phyloP scores from a whole-genome alignment of 2,888 invertebrate genomes.

The Abscondita cerata region DNA sequence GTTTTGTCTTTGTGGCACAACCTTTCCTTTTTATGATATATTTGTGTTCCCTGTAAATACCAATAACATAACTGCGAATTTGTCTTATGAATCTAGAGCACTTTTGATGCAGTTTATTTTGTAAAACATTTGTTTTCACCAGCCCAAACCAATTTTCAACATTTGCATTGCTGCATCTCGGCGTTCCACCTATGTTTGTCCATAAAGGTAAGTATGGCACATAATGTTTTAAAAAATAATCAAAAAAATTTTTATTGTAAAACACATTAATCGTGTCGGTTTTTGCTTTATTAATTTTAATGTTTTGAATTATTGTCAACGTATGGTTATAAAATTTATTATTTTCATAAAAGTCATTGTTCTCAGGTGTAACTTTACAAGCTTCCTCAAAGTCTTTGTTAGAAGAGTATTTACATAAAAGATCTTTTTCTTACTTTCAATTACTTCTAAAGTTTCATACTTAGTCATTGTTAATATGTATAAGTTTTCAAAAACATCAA shows the following conservation, averaged over 20 bases:
- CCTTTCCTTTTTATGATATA: neutral
- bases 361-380: too few species aligned
- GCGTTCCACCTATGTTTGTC: neutral
- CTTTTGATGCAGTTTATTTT: neutral
- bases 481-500: too few species aligned
- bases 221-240: constrained; percentile 4
- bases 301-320: too few species aligned
- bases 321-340: too few species aligned
- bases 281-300: too few species aligned
- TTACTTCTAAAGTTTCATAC: too few species aligned
- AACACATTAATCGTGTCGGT: neutral
- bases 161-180: neutral
- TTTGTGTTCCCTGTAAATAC: neutral
- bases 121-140: neutral
- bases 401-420: too few species aligned
- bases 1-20: neutral
- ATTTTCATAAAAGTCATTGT: too few species aligned
- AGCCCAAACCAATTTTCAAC: constrained; percentile 9
- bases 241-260: neutral
- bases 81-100: neutral
- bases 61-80: neutral
- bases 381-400: too few species aligned
- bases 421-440: too few species aligned
- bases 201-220: neutral
- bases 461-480: too few species aligned